phyloP scores from a whole-genome alignment of 2,888 invertebrate species.

The Ceratothoa steindachneri region DNA sequence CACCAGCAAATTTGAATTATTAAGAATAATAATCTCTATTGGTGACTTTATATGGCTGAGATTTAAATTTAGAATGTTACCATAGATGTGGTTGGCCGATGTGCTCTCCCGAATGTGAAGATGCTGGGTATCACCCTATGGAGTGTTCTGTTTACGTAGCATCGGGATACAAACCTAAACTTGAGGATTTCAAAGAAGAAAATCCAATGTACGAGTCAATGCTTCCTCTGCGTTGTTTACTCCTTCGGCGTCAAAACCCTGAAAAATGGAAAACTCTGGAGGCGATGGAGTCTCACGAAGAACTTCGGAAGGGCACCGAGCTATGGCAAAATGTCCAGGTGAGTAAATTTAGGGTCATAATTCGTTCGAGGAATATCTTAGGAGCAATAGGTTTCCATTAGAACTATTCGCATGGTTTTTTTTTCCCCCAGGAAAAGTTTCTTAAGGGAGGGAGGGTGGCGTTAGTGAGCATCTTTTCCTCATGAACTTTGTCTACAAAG shows the following conservation, averaged over 20 bases:
- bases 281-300: slow-evolving; percentile 46
- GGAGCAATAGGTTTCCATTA: too few relatives aligned
- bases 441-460: too few relatives aligned
- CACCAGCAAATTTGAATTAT: too few relatives aligned
- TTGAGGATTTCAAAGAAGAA: slow-evolving; percentile 24
- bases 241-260: slow-evolving; percentile 9
- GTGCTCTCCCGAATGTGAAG: slow-evolving; percentile 35
- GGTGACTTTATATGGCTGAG: too few relatives aligned
- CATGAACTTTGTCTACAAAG: too few relatives aligned
- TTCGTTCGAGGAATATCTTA: neutral
- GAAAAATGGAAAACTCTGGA: slow-evolving; percentile 40
- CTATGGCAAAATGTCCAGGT: slow-evolving; percentile 42
- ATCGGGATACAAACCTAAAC: slow-evolving; percentile 23
- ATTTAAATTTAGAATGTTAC: neutral
- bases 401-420: too few relatives aligned
- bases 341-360: neutral
- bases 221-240: slow-evolving; percentile 42
- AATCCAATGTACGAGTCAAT: slow-evolving; percentile 37
- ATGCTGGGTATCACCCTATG: slow-evolving; percentile 31
- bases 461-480: too few relatives aligned
- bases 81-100: slow-evolving; percentile 39
- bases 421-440: too few relatives aligned
- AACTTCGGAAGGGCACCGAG: slow-evolving; percentile 37
- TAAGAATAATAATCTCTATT: too few relatives aligned
- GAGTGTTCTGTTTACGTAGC: slow-evolving; percentile 30